Evolutionary conservation across 2,797 vertebrate species (phyloP).

Genomic region (Graptemys geographica): DNA sequence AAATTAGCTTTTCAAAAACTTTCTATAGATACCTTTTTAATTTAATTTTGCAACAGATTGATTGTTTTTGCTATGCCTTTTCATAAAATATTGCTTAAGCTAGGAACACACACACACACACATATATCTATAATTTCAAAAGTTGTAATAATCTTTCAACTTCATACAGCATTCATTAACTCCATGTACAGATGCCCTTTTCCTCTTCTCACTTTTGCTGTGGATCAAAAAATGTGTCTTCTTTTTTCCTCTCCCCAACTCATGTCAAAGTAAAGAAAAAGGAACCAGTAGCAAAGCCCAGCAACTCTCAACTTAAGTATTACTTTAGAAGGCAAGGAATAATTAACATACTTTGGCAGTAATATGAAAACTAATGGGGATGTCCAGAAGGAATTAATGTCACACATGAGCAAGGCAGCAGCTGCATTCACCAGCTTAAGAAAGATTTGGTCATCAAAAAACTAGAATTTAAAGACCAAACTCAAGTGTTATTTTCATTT

Average conservation of each 20-base stretch:
- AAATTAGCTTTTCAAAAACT: background rate
- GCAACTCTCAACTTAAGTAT: background rate
- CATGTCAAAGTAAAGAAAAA: background rate
- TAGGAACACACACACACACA: rapidly evolving
- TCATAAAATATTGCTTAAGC: background rate
- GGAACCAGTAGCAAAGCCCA: background rate
- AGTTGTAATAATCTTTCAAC: background rate
- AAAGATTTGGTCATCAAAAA: background rate
- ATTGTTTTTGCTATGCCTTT: background rate
- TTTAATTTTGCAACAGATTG: background rate
- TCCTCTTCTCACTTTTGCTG: background rate
- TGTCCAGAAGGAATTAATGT: background rate
- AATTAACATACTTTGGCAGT: background rate
- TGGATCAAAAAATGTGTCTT: background rate
- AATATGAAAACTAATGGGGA: background rate
- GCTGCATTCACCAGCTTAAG: background rate
- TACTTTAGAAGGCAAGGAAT: background rate
- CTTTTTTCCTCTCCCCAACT: background rate
- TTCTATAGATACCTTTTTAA: background rate
- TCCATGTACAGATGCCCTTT: background rate
- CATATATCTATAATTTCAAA: background rate
- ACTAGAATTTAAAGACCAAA: background rate
- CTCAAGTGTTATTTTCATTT: background rate
- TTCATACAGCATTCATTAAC: background rate
- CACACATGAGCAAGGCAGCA: background rate